A percentile compares a stretch with the other conserved stretches of the same genome.
Conservation (phyloP, 2,888 invertebrate species). For the Andricus quercusramuli region DNA sequence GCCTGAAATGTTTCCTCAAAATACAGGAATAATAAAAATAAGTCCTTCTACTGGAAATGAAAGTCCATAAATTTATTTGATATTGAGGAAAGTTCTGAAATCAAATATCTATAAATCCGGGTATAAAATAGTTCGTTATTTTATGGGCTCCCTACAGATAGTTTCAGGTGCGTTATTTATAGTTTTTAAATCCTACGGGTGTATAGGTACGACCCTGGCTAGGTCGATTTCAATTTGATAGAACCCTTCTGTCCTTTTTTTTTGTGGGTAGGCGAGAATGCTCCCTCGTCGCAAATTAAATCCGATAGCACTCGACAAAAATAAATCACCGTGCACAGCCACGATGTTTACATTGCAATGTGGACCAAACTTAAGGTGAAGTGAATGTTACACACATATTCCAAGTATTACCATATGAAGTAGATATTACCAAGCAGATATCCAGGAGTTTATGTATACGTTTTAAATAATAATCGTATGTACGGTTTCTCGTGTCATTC, state of each 20-base stretch:
- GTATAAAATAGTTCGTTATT: neutral
- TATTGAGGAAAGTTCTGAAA: neutral
- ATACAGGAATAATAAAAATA: no score
- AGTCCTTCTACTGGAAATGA: no score
- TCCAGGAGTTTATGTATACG: neutral
- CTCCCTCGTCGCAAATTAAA: constrained; percentile 3
- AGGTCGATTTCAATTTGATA: constrained; percentile 12
- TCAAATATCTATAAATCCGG: neutral
- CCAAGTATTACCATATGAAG: neutral
- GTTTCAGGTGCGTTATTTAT: neutral
- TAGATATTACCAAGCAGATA: neutral
- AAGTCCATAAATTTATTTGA: neutral
- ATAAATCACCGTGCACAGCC: neutral
- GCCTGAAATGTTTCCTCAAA: no score
- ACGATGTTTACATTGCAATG: constrained; percentile 1
- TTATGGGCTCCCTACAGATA: neutral
- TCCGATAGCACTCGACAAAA: constrained; percentile 8
- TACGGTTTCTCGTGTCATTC: neutral
- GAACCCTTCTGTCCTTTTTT: neutral
- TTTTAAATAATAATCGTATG: neutral
- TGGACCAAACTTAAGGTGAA: neutral
- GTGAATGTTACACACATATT: neutral
- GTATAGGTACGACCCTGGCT: neutral
- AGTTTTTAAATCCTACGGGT: neutral
- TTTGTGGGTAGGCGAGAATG: neutral